Evolutionary conservation across 1,140 invertebrate species (phyloP).

Genomic region (Atta cephalotes): DNA sequence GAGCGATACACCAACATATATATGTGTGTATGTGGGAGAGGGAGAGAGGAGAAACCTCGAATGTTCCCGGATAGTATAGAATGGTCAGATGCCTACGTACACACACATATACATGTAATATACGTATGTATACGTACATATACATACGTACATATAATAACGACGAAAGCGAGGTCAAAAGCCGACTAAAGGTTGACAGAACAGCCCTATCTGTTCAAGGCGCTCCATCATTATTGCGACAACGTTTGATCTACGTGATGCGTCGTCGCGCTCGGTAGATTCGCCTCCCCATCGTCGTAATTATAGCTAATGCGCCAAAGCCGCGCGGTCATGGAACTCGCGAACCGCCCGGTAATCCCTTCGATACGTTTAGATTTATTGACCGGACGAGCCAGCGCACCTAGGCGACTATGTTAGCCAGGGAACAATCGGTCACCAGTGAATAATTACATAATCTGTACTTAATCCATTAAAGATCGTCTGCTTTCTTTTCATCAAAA

Average conservation of each 20-base stretch:
- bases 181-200: conserved; percentile 66
- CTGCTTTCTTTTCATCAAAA: neutral
- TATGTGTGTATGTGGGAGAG: no score
- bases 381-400: conserved; percentile 38
- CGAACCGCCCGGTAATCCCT: conserved; percentile 50
- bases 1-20: neutral
- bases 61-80: conserved; percentile 17
- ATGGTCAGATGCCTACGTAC: neutral
- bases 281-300: conserved; percentile 53
- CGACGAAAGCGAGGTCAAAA: conserved; percentile 67
- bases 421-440: conserved; percentile 21
- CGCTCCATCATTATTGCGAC: conserved; percentile 67
- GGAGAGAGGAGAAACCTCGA: neutral
- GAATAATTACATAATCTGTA: conserved; percentile 37
- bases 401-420: neutral
- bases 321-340: conserved; percentile 36
- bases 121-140: neutral
- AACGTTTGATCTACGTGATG: conserved; percentile 72
- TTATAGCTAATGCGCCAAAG: conserved; percentile 62
- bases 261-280: conserved; percentile 52
- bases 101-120: neutral
- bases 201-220: conserved; percentile 19
- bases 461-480: neutral
- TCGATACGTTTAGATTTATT: conserved; percentile 64
- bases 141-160: conserved; percentile 57